Percentiles rank a stretch among this genome's conserved stretches.
Evolutionary conservation across 2,113 vertebrate genomes (phyloP).

Genomic region (Crotalus horridus): DNA sequence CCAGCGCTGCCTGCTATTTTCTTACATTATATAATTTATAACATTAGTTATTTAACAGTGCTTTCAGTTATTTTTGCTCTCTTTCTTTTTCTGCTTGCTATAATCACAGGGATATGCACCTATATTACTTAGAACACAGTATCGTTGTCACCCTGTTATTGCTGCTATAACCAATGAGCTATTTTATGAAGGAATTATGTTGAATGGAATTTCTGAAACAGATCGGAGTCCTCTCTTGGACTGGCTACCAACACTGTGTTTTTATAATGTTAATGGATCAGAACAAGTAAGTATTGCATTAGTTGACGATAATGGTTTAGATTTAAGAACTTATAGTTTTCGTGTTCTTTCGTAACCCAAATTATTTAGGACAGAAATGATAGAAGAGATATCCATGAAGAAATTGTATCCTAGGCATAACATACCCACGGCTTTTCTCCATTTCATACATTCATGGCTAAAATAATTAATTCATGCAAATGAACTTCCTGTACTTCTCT

Average conservation of each 20-base stretch:
- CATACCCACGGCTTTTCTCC: neutral
- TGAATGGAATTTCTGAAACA: constrained; percentile 63
- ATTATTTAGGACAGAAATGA: neutral
- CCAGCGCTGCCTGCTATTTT: neutral
- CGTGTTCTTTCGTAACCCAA: neutral
- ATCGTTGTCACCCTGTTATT: constrained; percentile 77
- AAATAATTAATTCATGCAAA: neutral
- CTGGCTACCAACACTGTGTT: constrained; percentile 78
- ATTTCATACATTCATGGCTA: neutral
- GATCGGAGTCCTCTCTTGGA: constrained; percentile 66
- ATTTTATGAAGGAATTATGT: constrained; percentile 71
- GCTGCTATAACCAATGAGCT: constrained; percentile 71
- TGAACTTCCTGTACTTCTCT: neutral
- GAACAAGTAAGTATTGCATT: constrained; percentile 68
- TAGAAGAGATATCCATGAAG: neutral
- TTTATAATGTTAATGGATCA: constrained; percentile 68
- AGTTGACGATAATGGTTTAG: neutral
- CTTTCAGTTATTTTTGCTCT: neutral
- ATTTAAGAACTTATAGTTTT: neutral
- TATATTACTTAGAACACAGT: constrained; percentile 70
- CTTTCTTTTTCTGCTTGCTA: neutral
- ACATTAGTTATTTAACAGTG: neutral
- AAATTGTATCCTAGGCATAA: neutral
- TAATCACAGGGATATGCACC: constrained; percentile 67
- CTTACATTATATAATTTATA: neutral